phyloP scores from a whole-genome alignment of 1,140 invertebrate species.

The Sminthurinus signatus region DNA sequence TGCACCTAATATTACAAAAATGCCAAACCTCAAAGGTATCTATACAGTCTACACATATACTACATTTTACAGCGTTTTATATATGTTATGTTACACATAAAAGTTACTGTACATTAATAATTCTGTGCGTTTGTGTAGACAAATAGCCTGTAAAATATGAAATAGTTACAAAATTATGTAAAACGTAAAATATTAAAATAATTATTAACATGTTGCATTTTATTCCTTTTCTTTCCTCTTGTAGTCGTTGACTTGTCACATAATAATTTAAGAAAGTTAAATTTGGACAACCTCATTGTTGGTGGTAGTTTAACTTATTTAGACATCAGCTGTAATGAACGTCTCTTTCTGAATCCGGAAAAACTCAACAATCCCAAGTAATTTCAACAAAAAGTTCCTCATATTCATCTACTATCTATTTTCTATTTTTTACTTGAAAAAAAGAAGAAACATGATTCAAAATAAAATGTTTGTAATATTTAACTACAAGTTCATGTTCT shows the following conservation, averaged over 20 bases:
- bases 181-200: too few relatives aligned
- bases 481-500: too few relatives aligned
- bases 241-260: constrained; percentile 71
- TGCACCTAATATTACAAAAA: constrained; percentile 66
- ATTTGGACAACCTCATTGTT: constrained; percentile 65
- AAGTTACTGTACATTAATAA: too few relatives aligned
- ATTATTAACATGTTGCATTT: too few relatives aligned
- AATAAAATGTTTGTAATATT: neutral
- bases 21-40: constrained; percentile 61
- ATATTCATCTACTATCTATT: too few relatives aligned
- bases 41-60: too few relatives aligned
- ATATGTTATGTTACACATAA: too few relatives aligned
- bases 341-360: constrained; percentile 44
- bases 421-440: neutral
- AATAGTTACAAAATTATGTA: too few relatives aligned
- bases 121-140: too few relatives aligned
- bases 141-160: too few relatives aligned
- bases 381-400: neutral
- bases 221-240: too few relatives aligned
- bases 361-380: constrained; percentile 36
- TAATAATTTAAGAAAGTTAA: constrained; percentile 70
- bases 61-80: too few relatives aligned
- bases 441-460: neutral
- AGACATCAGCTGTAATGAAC: constrained; percentile 73
- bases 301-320: constrained; percentile 69